Percentiles rank a stretch among this genome's conserved stretches.
Evolutionary conservation across 2,888 invertebrate genomes (phyloP).

Genomic region (Oligia strigilis): DNA sequence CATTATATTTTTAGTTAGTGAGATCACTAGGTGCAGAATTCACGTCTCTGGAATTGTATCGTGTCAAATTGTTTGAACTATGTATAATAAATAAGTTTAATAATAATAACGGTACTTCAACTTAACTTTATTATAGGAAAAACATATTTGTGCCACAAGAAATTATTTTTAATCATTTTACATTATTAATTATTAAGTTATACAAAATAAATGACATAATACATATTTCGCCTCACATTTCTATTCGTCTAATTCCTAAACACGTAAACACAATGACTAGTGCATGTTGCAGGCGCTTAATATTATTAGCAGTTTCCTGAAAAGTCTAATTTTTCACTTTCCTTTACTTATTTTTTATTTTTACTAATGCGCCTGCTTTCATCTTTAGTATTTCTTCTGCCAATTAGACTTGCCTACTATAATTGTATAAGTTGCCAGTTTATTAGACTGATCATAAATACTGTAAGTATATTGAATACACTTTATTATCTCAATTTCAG

Average conservation of each 20-base stretch:
- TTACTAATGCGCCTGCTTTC: neutral
- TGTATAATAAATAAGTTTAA: constrained; percentile 37
- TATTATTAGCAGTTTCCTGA: constrained; percentile 29
- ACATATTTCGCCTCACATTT: constrained; percentile 48
- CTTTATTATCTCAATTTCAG: constrained; percentile 22
- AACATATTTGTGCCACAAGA: constrained; percentile 55
- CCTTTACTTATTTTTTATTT: neutral
- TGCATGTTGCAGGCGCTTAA: constrained; percentile 53
- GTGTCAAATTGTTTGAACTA: constrained; percentile 46
- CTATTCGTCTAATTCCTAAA: constrained; percentile 55
- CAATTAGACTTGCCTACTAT: constrained; percentile 5
- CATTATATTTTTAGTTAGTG: neutral
- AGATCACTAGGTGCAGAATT: neutral
- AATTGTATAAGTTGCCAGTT: constrained; percentile 1
- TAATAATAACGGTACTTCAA: constrained; percentile 27
- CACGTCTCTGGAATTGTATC: constrained; percentile 9
- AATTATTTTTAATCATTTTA: constrained; percentile 53
- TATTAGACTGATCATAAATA: neutral
- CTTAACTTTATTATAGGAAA: constrained; percentile 35
- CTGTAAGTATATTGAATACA: neutral
- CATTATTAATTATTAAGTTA: constrained; percentile 24
- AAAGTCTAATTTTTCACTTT: constrained; percentile 30
- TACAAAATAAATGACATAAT: constrained; percentile 56
- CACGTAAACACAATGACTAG: constrained; percentile 70
- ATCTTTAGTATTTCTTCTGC: constrained; percentile 2